phyloP scores from a whole-genome alignment of 2,113 vertebrate genomes.

The Eulacestoma nigropectus region DNA sequence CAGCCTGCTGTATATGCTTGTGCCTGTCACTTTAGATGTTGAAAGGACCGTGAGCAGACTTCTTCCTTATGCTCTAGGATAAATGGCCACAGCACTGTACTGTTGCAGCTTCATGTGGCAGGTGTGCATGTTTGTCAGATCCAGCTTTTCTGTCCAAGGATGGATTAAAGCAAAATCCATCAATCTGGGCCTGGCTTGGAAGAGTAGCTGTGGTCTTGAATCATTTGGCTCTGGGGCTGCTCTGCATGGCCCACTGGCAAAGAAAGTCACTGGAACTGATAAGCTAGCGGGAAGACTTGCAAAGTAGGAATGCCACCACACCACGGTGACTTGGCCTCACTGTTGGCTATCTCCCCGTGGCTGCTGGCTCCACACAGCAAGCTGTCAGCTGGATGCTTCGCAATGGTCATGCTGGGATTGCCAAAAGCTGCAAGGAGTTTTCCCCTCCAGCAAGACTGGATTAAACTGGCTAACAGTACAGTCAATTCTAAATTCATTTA shows the following conservation, averaged over 20 bases:
- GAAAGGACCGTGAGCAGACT: not conserved
- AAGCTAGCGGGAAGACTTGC: not conserved
- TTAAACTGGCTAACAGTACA: not conserved
- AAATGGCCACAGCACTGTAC: conserved; percentile 11
- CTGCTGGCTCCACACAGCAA: not conserved
- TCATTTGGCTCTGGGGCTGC: not conserved
- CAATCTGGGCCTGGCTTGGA: not conserved
- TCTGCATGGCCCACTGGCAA: not conserved
- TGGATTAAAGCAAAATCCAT: conserved; percentile 33
- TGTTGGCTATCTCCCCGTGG: not conserved
- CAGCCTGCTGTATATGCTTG: not conserved
- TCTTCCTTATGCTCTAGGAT: conserved; percentile 31
- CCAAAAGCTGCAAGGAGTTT: not conserved
- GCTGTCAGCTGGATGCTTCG: not conserved
- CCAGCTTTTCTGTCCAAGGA: conserved; percentile 22
- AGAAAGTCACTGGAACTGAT: not conserved
- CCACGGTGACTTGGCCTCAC: not conserved
- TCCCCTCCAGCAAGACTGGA: not conserved
- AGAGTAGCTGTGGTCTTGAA: not conserved
- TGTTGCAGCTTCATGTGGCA: not conserved
- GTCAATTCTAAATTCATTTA: not conserved
- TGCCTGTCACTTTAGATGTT: conserved; percentile 26
- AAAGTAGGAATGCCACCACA: conserved; percentile 14
- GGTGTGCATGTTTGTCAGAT: conserved; percentile 12
- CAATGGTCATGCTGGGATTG: not conserved